phyloP scores from a whole-genome alignment of 2,888 invertebrate genomes.

The Machimus rusticus region DNA sequence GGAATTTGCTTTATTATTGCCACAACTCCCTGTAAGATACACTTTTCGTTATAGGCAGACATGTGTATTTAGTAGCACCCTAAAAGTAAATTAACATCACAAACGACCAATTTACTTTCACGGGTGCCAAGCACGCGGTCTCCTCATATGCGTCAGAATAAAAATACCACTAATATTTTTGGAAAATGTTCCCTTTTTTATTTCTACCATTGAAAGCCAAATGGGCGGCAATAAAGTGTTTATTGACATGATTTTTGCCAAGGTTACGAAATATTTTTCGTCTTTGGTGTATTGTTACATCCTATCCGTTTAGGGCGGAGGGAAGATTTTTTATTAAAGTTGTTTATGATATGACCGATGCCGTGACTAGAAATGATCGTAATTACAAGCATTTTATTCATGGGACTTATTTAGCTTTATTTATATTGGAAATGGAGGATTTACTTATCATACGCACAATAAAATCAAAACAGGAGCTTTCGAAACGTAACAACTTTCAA shows the following conservation, averaged over 20 bases:
- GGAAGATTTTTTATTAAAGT: neutral
- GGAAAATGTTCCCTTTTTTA: neutral
- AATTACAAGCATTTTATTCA: neutral
- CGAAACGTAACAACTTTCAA: neutral
- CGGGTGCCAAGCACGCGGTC: neutral
- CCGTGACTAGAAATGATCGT: neutral
- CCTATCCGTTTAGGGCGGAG: neutral
- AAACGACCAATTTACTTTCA: neutral
- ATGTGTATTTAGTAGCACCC: neutral
- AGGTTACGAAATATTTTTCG: neutral
- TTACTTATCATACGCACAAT: neutral
- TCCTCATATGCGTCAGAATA: neutral
- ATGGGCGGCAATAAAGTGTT: neutral
- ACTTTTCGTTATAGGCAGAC: neutral
- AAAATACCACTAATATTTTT: neutral
- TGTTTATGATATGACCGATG: neutral
- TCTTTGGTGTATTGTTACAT: neutral
- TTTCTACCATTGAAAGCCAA: neutral
- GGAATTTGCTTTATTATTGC: neutral
- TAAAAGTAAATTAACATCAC: neutral
- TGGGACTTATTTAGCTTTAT: neutral
- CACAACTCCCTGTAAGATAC: neutral
- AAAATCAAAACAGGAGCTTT: neutral
- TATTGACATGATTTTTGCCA: neutral
- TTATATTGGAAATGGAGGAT: neutral